phyloP scores from a whole-genome alignment of 2,113 vertebrate species.

The Bos javanicus region DNA sequence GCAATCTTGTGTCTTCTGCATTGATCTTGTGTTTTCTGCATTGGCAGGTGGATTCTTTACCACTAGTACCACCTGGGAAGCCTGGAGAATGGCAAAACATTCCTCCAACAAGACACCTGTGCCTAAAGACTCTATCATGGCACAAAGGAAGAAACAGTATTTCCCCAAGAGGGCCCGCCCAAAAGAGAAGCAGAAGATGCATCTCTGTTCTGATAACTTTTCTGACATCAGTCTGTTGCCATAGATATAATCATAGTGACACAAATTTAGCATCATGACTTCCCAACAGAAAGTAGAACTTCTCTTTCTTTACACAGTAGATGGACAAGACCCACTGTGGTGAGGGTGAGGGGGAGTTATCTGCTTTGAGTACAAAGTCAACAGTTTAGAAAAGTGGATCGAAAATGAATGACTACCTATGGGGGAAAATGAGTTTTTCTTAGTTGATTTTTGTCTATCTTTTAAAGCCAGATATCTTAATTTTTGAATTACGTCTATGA shows the following conservation, averaged over 20 bases:
- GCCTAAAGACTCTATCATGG: background rate
- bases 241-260: constrained; percentile 17
- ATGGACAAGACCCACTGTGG: background rate
- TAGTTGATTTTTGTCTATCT: background rate
- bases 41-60: background rate
- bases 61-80: background rate
- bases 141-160: too few species aligned
- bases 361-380: constrained; percentile 24
- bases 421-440: background rate
- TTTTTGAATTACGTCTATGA: background rate
- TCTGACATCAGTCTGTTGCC: constrained; percentile 29
- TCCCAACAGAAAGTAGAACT: background rate
- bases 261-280: constrained; percentile 11
- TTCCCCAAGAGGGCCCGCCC: background rate
- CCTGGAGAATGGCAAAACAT: background rate
- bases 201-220: background rate
- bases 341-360: background rate
- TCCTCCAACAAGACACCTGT: background rate
- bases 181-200: background rate
- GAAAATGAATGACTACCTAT: background rate
- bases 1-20: background rate
- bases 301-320: constrained; percentile 23
- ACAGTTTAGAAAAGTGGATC: constrained; percentile 5
- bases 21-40: background rate
- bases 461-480: background rate